These are phyloP conservation scores for Sapayoa aenigma DNA, from an alignment of 2,113 vertebrate genomes.

Conservation along the genomic window DNA sequence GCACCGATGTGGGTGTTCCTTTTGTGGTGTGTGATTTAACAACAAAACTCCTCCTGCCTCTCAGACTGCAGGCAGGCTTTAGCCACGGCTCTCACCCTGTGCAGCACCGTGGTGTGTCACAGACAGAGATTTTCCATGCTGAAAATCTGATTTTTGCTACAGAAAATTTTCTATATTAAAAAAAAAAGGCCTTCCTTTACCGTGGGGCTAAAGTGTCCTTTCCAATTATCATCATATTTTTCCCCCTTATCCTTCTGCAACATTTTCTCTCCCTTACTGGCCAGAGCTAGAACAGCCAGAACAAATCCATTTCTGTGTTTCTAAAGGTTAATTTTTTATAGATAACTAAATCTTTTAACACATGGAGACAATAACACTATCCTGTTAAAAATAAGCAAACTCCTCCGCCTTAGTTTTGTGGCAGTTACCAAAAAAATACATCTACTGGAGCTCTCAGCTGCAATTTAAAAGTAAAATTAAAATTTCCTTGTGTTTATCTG, in stretches of 20 bases:
- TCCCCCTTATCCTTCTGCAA: not conserved
- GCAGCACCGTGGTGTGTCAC: rapidly evolving
- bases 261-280: not conserved
- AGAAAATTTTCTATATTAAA: not conserved
- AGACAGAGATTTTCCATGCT: not conserved
- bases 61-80: not conserved
- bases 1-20: rapidly evolving
- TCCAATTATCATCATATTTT: not conserved
- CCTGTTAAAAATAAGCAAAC: conserved; percentile 9
- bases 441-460: not conserved
- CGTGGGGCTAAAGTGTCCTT: not conserved
- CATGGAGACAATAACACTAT: not conserved
- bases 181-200: not conserved
- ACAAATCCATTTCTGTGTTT: not conserved
- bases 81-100: not conserved
- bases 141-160: not conserved
- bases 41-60: not conserved
- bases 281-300: not conserved
- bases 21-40: rapidly evolving
- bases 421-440: not conserved
- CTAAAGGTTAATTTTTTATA: not conserved
- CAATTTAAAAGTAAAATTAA: conserved; percentile 38
- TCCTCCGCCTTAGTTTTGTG: not conserved
- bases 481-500: conserved; percentile 17
- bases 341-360: not conserved